A percentile compares a stretch with the other conserved stretches of the same genome.
Conservation (phyloP, 2,888 invertebrate species). For the Acleris emargana region DNA sequence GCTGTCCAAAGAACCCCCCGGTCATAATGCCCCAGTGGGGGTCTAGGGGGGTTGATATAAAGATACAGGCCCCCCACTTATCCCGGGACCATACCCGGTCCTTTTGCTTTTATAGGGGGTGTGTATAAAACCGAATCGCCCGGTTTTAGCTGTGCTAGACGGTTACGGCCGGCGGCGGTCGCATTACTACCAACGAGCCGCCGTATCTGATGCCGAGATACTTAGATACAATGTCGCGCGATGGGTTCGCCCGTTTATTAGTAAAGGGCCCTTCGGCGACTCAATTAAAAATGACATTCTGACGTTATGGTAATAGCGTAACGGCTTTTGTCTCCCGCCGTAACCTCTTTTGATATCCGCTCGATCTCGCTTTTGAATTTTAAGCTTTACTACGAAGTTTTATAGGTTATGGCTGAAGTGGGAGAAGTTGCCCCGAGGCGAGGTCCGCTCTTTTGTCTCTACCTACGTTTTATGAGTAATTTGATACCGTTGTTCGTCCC, state of each 20-base stretch:
- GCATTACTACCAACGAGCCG: conserved; percentile 70
- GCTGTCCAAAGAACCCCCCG: conserved; percentile 83
- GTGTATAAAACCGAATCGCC: conserved; percentile 84
- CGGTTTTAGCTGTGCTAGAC: conserved; percentile 82
- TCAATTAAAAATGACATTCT: conserved; percentile 64
- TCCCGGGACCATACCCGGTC: conserved; percentile 80
- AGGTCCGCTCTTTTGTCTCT: background rate
- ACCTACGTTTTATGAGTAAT: background rate
- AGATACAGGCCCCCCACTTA: conserved; percentile 83
- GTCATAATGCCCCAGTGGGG: conserved; percentile 78
- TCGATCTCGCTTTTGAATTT: background rate
- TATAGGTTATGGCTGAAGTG: background rate
- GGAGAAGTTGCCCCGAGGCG: background rate
- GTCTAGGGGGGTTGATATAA: conserved; percentile 79
- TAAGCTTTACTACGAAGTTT: conserved; percentile 6
- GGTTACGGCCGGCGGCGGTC: conserved; percentile 78
- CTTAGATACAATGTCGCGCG: conserved; percentile 72
- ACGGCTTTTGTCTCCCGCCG: conserved; percentile 25
- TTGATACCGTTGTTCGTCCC: background rate
- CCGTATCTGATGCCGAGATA: conserved; percentile 73
- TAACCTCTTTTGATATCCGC: conserved; percentile 18
- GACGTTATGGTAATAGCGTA: conserved; percentile 34
- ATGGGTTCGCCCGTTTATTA: conserved; percentile 65
- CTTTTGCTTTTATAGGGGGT: conserved; percentile 84
- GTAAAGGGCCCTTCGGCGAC: conserved; percentile 54